A percentile compares a stretch with the other conserved stretches of the same genome.
These are phyloP conservation scores for Nebria brevicollis DNA, from an alignment of 2,888 invertebrate species.

Conservation along the genomic window DNA sequence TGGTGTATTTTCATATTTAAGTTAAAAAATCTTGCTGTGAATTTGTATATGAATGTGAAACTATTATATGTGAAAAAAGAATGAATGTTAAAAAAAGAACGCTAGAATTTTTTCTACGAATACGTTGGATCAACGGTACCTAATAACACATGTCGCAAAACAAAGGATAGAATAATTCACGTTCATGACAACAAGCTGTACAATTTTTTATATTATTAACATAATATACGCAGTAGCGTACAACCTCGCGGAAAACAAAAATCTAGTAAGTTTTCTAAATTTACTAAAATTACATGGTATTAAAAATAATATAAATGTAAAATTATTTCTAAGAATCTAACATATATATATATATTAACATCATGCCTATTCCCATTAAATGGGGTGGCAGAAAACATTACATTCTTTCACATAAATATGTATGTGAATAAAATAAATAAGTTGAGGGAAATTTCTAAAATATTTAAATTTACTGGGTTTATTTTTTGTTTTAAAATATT, in stretches of 20 bases:
- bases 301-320: no score
- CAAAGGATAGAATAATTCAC: constrained; percentile 26
- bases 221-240: constrained; percentile 19
- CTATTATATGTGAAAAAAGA: neutral
- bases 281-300: no score
- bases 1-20: neutral
- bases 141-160: constrained; percentile 43
- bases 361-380: no score
- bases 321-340: no score
- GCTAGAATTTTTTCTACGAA: constrained; percentile 28
- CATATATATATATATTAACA: no score
- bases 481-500: no score
- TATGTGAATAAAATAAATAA: no score
- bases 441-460: no score
- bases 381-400: no score
- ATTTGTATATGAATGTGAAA: neutral
- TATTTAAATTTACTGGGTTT: no score
- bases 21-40: neutral
- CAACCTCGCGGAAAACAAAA: neutral
- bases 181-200: constrained; percentile 23
- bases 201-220: constrained; percentile 23
- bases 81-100: constrained; percentile 13
- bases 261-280: neutral
- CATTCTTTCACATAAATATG: no score
- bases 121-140: constrained; percentile 38